Percentiles rank a stretch among this genome's conserved stretches.
Conservation (phyloP, 1,140 invertebrate genomes). For the Chironomus tepperi region DNA sequence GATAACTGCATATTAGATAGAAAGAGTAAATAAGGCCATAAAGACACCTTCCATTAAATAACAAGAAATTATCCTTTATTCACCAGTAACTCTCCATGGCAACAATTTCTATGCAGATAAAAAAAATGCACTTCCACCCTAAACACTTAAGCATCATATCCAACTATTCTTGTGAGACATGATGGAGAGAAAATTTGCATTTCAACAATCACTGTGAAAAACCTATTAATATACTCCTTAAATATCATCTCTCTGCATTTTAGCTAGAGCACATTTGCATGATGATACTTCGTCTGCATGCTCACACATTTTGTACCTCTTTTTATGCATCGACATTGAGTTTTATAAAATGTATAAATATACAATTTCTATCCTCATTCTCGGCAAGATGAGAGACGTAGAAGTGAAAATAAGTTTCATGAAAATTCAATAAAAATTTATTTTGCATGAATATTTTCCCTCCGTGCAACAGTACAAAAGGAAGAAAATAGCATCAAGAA, state of each 20-base stretch:
- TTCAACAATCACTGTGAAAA: background rate
- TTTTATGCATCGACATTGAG: background rate
- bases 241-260: slow-evolving; percentile 1
- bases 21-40: too few relatives aligned
- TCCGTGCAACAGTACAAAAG: background rate
- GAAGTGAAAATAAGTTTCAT: slow-evolving; percentile 8
- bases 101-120: too few relatives aligned
- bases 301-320: background rate
- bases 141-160: too few relatives aligned
- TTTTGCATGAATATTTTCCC: slow-evolving; percentile 1
- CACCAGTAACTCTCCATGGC: too few relatives aligned
- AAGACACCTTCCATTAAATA: too few relatives aligned
- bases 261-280: background rate
- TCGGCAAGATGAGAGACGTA: background rate
- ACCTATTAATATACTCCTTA: slow-evolving; percentile 1
- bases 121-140: too few relatives aligned
- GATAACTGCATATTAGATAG: too few relatives aligned
- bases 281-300: slow-evolving; percentile 2
- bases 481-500: background rate
- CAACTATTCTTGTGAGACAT: background rate
- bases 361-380: background rate
- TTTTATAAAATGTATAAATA: slow-evolving; percentile 15
- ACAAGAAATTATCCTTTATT: too few relatives aligned
- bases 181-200: background rate
- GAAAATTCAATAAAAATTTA: slow-evolving; percentile 22